Percentiles rank a stretch among this genome's conserved stretches.
Evolutionary conservation across 2,797 vertebrate species (phyloP).

Genomic region (Caiman crocodilus): DNA sequence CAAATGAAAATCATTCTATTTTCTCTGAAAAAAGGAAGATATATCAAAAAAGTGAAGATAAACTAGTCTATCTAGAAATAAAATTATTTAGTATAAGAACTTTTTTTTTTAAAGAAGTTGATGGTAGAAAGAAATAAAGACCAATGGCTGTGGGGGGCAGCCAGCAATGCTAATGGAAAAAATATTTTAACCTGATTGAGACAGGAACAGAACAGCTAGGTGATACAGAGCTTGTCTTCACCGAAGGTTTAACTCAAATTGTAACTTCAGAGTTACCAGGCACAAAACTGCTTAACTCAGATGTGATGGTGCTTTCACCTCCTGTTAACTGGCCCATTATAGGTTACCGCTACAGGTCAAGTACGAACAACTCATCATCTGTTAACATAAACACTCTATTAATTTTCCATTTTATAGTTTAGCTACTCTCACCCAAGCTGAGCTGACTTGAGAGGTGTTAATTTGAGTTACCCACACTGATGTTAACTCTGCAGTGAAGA

Average conservation of each 20-base stretch:
- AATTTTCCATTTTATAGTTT: constrained; percentile 16
- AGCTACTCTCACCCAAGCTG: constrained; percentile 16
- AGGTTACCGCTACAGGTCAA: not conserved
- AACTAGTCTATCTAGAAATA: not conserved
- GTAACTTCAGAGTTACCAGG: not conserved
- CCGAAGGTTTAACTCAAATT: not conserved
- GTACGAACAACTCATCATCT: not conserved
- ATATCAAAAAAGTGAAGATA: not conserved
- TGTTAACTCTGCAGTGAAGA: constrained; percentile 34
- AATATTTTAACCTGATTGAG: not conserved
- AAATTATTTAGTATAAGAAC: not conserved
- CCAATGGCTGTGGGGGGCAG: not conserved
- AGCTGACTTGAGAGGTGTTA: not conserved
- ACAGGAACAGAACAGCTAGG: not conserved
- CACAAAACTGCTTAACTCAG: constrained; percentile 7
- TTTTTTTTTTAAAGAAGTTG: not conserved
- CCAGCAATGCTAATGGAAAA: not conserved
- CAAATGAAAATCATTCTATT: not conserved
- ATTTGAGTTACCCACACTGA: constrained; percentile 24
- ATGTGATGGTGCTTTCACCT: not conserved
- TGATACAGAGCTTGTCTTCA: not conserved
- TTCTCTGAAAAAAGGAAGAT: not conserved
- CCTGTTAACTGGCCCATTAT: not conserved
- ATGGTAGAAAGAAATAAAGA: not conserved
- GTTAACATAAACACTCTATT: not conserved